Evolutionary conservation across 2,113 vertebrate species (phyloP), one percentile per base, ranked within the genome.

Genomic region (Tauraco erythrolophus): DNA sequence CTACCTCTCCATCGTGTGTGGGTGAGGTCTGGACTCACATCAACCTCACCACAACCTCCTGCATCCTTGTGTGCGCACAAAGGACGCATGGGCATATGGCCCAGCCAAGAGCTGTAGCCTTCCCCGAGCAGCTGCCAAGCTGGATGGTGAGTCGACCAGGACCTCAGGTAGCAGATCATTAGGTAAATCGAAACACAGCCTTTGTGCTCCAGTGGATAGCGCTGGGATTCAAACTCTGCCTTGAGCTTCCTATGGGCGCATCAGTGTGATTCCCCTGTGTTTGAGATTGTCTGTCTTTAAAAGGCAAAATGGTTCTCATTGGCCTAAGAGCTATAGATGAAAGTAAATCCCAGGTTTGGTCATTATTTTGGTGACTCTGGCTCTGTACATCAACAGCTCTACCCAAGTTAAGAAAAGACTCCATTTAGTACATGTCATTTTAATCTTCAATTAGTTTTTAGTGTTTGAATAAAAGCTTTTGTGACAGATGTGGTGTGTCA

Each of bases 391-490:
- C 57, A 66, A n/a, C 30, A 92, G 7, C 6, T 65, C 46, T 50
- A 80, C 7, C 23, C 50, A 57, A 77, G 13, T 58, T 75, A 91
- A 91, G 50, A 92, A 82, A 85, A n/a, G 24, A 53, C 21, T 82
- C 46, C 6, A 14, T 74, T 91, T 78, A 88, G 50, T n/a, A 39
- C 1, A 1, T 46, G 56, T 19, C 23, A 61, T 91, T 94, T 94
- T 92, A 94, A 95, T 88, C 51, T 92, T 88, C 84, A 30, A 57
- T 89, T 70, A 35, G 9, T 61, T 89, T 84, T 84, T 41, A 76
- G 25, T 25, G 33, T 84, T 71, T 79, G 69, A 89, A 68, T 65
- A 79, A 89, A 61, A 70, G 22, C 24, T 89, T 95, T 89, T 94
- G 37, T 3, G 23, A 88, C 72, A 91, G 45, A 62, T 39, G 65